phyloP scores from a whole-genome alignment of 2,113 vertebrate genomes.

The Cebus imitator region DNA sequence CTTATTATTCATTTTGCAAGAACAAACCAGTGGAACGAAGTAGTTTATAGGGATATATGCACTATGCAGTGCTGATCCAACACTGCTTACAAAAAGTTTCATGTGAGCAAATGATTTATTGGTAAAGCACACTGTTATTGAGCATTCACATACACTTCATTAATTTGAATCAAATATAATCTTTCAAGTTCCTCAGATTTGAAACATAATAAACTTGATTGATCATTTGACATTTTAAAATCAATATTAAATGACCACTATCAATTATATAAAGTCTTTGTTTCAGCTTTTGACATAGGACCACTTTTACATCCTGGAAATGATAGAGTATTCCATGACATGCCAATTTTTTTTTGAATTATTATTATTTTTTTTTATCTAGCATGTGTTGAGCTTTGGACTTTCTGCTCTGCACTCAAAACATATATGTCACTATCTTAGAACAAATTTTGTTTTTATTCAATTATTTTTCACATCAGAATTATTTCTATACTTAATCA shows the following conservation, averaged over 20 bases:
- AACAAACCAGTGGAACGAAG: background rate
- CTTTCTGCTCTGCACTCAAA: background rate
- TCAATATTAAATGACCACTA: background rate
- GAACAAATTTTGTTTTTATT: background rate
- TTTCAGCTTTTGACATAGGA: background rate
- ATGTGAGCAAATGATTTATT: background rate
- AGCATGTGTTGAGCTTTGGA: background rate
- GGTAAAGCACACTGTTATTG: background rate
- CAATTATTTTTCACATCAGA: background rate
- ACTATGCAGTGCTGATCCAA: background rate
- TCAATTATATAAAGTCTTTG: background rate
- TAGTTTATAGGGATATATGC: background rate
- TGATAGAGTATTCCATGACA: background rate
- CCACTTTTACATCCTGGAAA: background rate
- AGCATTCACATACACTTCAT: background rate
- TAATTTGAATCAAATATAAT: background rate
- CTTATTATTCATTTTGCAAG: slow-evolving; percentile 32
- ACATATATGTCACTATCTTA: background rate
- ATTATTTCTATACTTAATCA: background rate
- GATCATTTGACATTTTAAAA: background rate
- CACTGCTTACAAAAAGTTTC: background rate
- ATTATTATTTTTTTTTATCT: background rate
- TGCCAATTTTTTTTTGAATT: background rate
- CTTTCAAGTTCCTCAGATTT: background rate
- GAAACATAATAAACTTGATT: background rate